Conservation (phyloP, 2,888 invertebrate genomes). For the Mylabris sibirica region DNA sequence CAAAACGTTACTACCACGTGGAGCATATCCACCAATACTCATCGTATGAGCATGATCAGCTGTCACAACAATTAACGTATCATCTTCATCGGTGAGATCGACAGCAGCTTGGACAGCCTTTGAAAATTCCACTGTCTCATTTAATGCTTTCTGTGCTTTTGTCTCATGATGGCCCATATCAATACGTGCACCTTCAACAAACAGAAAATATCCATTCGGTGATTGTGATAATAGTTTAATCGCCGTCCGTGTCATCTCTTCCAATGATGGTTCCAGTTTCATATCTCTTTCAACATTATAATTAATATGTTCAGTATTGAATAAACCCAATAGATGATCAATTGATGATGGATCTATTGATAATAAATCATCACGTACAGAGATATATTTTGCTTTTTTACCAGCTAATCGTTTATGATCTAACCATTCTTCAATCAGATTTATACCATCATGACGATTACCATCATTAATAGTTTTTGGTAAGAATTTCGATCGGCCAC, state of each 20-base stretch:
- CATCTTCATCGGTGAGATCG: constrained; percentile 67
- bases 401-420: constrained; percentile 59
- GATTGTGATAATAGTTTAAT: constrained; percentile 71
- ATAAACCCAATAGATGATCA: constrained; percentile 62
- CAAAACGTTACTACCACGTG: constrained; percentile 67
- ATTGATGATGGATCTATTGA: constrained; percentile 58
- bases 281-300: constrained; percentile 71
- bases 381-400: constrained; percentile 63
- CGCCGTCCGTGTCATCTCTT: constrained; percentile 82
- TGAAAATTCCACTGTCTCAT: constrained; percentile 76
- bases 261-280: constrained; percentile 72
- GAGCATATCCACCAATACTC: constrained; percentile 76
- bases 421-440: constrained; percentile 74
- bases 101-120: constrained; percentile 66
- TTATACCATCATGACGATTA: constrained; percentile 67
- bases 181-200: constrained; percentile 79
- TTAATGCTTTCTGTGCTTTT: constrained; percentile 70
- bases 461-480: constrained; percentile 66
- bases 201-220: constrained; percentile 76
- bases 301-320: constrained; percentile 40
- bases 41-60: constrained; percentile 81
- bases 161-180: constrained; percentile 79
- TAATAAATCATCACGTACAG: constrained; percentile 65
- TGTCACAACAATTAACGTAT: constrained; percentile 81
- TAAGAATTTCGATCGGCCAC: constrained; percentile 72